Conservation (phyloP, 2,888 invertebrate species). For the Ptilodon capucinus region DNA sequence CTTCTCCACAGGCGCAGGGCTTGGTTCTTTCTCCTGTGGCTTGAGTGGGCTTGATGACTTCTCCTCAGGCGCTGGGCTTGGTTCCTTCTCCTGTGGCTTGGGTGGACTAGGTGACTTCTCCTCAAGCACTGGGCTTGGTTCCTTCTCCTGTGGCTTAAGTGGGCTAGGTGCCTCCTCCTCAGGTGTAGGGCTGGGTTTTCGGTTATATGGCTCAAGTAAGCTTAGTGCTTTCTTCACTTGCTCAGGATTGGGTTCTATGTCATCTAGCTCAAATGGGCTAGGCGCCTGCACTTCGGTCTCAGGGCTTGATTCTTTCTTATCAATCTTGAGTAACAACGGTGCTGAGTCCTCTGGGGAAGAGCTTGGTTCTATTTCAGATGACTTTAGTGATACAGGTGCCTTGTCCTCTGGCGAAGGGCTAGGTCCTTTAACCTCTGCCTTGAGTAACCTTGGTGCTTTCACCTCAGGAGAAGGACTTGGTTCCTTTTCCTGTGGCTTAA, state of each 20-base stretch:
- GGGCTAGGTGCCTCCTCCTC: constrained; percentile 3
- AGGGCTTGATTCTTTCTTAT: constrained; percentile 9
- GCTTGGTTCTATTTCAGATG: too few species aligned
- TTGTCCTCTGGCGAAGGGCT: too few species aligned
- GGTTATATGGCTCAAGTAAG: background rate
- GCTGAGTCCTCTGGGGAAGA: too few species aligned
- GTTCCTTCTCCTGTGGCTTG: background rate
- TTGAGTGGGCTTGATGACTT: constrained; percentile 1
- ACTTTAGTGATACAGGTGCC: too few species aligned
- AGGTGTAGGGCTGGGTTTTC: background rate
- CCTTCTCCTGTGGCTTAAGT: background rate
- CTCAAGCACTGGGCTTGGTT: background rate
- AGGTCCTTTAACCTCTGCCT: too few species aligned
- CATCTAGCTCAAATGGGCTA: constrained; percentile 3
- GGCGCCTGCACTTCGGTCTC: background rate
- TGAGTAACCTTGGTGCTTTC: too few species aligned
- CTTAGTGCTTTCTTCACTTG: background rate
- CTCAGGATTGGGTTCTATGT: background rate
- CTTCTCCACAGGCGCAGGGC: constrained; percentile 4
- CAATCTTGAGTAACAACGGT: too few species aligned
- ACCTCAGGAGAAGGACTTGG: constrained; percentile 9
- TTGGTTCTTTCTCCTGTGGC: constrained; percentile 5
- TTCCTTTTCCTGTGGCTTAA: constrained; percentile 6
- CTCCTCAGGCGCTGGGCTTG: background rate
- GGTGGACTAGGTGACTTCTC: constrained; percentile 2